Conservation (phyloP, 2,113 vertebrate genomes). For the Odontophorus gujanensis region DNA sequence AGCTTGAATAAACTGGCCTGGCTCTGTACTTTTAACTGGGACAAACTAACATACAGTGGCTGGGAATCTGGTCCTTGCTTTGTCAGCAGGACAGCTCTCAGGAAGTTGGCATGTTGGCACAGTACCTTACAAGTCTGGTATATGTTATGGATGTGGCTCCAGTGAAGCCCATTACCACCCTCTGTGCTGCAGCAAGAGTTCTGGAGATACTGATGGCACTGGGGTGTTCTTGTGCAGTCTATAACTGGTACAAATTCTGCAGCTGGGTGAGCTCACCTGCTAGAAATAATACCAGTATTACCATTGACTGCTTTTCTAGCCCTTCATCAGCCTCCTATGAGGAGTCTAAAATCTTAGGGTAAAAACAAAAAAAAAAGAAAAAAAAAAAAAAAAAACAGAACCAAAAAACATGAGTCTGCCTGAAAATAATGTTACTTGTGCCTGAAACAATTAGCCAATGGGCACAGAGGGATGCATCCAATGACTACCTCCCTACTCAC, state of each 20-base stretch:
- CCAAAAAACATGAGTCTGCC: neutral
- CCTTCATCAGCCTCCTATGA: neutral
- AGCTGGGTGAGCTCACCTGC: neutral
- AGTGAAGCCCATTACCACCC: neutral
- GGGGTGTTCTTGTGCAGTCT: neutral
- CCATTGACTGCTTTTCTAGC: neutral
- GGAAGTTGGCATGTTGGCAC: neutral
- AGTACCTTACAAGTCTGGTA: neutral
- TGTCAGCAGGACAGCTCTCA: neutral
- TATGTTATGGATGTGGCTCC: neutral
- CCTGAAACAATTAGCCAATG: neutral
- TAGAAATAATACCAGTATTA: neutral
- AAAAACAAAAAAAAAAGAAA: neutral
- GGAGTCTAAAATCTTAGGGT: neutral
- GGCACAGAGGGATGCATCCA: neutral
- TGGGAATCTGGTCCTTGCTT: neutral
- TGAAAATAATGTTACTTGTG: neutral
- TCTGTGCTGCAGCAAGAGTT: neutral
- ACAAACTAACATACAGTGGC: neutral
- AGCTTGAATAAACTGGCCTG: neutral
- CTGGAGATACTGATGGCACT: neutral
- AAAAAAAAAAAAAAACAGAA: neutral
- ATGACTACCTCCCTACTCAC: accelerated
- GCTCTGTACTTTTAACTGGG: neutral
- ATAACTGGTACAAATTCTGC: neutral